Evolutionary conservation across 2,888 invertebrate species (phyloP).

Genomic region (Tolmerus cingulatus): DNA sequence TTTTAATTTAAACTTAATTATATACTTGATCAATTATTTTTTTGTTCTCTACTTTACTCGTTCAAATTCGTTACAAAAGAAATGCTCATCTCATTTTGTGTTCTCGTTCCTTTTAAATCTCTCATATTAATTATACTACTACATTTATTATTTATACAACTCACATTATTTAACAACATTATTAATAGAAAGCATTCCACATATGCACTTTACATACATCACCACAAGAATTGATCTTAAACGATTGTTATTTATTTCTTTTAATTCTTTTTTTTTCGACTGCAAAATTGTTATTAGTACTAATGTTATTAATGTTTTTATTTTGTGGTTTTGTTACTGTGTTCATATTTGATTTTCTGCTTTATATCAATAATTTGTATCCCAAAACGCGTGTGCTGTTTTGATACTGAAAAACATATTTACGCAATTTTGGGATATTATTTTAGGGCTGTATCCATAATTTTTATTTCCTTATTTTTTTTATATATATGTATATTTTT

Average conservation of each 20-base stretch:
- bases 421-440: not conserved
- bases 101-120: not conserved
- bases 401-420: not conserved
- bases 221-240: slow-evolving; percentile 6
- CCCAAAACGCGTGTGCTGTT: not conserved
- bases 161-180: slow-evolving; percentile 35
- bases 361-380: not conserved
- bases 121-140: not conserved
- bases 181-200: slow-evolving; percentile 35
- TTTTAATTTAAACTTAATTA: slow-evolving; percentile 10
- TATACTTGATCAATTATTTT: slow-evolving; percentile 20
- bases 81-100: not conserved
- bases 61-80: not conserved
- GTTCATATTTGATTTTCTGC: not conserved
- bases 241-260: not conserved
- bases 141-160: slow-evolving; percentile 14
- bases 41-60: not conserved
- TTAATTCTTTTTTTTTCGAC: not conserved
- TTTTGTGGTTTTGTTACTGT: not conserved
- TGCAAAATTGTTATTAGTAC: not conserved
- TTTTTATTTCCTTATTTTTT: not conserved
- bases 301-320: not conserved
- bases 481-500: no score
- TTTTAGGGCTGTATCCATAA: not conserved
- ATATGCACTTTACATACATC: not conserved